Evolutionary conservation across 2,113 vertebrate species (phyloP), one percentile per base, ranked within the genome.

Genomic region (Felis catus): DNA sequence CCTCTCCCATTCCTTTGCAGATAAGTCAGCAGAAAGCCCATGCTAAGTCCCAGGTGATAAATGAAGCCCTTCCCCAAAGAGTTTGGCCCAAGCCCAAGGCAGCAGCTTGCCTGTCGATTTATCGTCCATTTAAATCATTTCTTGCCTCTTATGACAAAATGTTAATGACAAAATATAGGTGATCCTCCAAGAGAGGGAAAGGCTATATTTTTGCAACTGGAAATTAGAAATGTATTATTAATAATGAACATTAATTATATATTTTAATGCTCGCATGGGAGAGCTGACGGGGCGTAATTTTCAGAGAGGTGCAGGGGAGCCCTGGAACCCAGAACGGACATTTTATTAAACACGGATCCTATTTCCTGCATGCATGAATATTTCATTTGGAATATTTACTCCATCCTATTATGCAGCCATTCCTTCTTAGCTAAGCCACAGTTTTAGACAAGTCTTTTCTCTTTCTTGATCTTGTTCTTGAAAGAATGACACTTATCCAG

Each of bases 141-240:
- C 96, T 90, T 97, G 82, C 9, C 4, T 89, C 94, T 97, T 3
- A 0, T 95, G 89, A 96, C 95, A 98, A 97, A 87, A 96, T 74
- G 85, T 95, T 88, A 92, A 96, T 80, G 41, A 96, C 39, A 84
- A 98, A 94, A 97, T 97, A 93, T 80, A 97, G 98, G 84, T 61
- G 71, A 95, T 78, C 25, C 66, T 94, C 93, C n/a, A 96, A 94
- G 97, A 97, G 93, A 70, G 89, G 84, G 79, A 74, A 96, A 98
- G 74, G 61, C 93, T 95, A n/a, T 53, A 96, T 97, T 98, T 98
- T 98, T 96, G 65, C 96, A 96, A 73, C 95, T 98, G 97, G 92
- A 98, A 98, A 98, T 99, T 98, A 98, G 97, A 99, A 98, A 98
- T 98, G 51, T 96, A 99, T 99, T 99, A 99, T 99, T 99, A 97